phyloP scores from a whole-genome alignment of 2,113 vertebrate species.

The Semnornis frantzii region DNA sequence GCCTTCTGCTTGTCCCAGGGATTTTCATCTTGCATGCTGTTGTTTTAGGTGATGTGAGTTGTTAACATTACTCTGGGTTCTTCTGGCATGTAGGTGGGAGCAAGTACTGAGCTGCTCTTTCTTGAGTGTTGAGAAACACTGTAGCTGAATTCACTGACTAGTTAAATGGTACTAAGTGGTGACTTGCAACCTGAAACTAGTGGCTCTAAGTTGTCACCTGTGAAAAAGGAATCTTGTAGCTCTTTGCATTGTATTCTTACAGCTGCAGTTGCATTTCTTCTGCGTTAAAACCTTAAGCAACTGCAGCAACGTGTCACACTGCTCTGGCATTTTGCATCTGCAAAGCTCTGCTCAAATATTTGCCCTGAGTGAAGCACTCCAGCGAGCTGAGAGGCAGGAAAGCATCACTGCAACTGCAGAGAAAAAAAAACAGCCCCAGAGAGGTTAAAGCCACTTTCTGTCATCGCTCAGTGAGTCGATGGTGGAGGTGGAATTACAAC shows the following conservation, averaged over 20 bases:
- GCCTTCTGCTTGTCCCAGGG: background rate
- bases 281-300: background rate
- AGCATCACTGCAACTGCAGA: background rate
- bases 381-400: background rate
- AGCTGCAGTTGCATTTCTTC: slow-evolving; percentile 10
- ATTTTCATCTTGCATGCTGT: background rate
- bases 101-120: background rate
- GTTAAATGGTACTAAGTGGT: background rate
- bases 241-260: background rate
- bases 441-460: slow-evolving; percentile 3
- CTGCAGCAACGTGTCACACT: background rate
- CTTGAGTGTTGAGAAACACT: background rate
- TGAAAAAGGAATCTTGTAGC: background rate
- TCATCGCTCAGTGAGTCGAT: background rate
- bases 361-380: background rate
- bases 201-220: background rate
- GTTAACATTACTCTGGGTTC: background rate
- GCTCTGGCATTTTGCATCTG: background rate
- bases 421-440: background rate
- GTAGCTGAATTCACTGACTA: background rate
- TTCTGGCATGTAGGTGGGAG: background rate
- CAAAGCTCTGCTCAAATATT: background rate
- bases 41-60: background rate
- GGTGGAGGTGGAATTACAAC: slow-evolving; percentile 46
- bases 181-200: background rate